Percentiles rank a stretch among this genome's conserved stretches.
Conservation (phyloP, 2,888 invertebrate species). For the Phengaris arion region DNA sequence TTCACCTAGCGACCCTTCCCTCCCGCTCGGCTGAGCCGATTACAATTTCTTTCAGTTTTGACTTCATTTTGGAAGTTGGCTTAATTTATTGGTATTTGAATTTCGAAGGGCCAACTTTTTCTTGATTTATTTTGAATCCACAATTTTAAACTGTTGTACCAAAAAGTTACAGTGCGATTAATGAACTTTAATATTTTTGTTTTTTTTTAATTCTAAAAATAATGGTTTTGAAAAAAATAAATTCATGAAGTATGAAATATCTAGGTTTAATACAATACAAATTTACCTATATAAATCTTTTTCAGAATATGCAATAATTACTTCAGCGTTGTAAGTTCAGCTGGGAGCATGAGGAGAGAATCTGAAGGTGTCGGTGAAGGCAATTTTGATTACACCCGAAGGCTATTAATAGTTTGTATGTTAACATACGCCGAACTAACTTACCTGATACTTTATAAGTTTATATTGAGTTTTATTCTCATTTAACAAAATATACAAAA, state of each 20-base stretch:
- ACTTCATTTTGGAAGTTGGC: conserved; percentile 47
- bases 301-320: background rate
- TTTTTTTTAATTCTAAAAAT: too few relatives aligned
- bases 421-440: conserved; percentile 39
- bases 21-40: conserved; percentile 53
- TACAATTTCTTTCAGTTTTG: conserved; percentile 53
- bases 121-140: conserved; percentile 20
- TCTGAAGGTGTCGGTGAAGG: conserved; percentile 44
- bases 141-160: background rate
- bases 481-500: background rate
- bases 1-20: conserved; percentile 49
- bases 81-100: conserved; percentile 39
- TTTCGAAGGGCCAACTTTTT: conserved; percentile 22
- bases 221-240: too few relatives aligned
- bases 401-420: conserved; percentile 56
- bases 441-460: conserved; percentile 47
- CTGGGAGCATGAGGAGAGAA: conserved; percentile 35
- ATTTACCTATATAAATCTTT: too few relatives aligned
- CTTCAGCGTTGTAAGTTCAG: background rate
- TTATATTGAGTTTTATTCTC: background rate
- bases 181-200: background rate
- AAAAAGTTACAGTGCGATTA: background rate
- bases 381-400: conserved; percentile 54
- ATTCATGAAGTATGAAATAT: too few relatives aligned
- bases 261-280: too few relatives aligned